These are phyloP conservation scores for Neria commutata DNA, from an alignment of 2,888 invertebrate genomes.

Conservation along the genomic window DNA sequence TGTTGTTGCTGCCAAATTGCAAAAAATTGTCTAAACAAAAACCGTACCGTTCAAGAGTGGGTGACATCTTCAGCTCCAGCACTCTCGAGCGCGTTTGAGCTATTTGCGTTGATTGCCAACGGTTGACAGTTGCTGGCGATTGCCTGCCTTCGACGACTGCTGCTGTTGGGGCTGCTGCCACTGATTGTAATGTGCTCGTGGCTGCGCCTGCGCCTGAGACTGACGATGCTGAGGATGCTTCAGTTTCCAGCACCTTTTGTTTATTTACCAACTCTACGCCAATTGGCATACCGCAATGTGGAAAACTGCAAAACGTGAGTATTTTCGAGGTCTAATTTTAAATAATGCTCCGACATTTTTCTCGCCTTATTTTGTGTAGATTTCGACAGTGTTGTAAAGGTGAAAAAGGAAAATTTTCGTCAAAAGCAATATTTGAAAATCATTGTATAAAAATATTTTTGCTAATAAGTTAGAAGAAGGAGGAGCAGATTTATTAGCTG, in stretches of 20 bases:
- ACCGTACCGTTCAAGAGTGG: conserved; percentile 46
- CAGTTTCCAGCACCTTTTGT: conserved; percentile 37
- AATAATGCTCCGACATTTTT: conserved; percentile 44
- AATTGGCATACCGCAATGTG: conserved; percentile 6
- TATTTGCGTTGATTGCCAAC: conserved; percentile 50
- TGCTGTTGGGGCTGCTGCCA: background rate
- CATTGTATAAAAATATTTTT: too few species aligned
- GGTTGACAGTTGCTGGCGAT: background rate
- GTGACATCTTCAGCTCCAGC: conserved; percentile 52
- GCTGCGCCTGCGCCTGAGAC: too few species aligned
- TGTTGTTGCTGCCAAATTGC: background rate
- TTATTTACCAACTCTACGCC: conserved; percentile 37
- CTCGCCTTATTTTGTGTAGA: too few species aligned
- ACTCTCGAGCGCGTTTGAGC: conserved; percentile 52
- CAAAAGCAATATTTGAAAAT: too few species aligned
- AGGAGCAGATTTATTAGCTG: too few species aligned
- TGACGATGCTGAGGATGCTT: conserved; percentile 43
- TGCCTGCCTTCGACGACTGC: background rate
- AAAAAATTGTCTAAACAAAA: background rate
- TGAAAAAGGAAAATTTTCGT: too few species aligned
- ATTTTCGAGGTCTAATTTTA: conserved; percentile 54
- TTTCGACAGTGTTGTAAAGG: too few species aligned
- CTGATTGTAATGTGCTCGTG: background rate
- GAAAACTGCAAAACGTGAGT: conserved; percentile 53
- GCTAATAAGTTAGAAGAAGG: too few species aligned